Percentiles rank a stretch among this genome's conserved stretches.
Evolutionary conservation across 2,113 vertebrate species (phyloP).

Genomic region (Pagrus major): DNA sequence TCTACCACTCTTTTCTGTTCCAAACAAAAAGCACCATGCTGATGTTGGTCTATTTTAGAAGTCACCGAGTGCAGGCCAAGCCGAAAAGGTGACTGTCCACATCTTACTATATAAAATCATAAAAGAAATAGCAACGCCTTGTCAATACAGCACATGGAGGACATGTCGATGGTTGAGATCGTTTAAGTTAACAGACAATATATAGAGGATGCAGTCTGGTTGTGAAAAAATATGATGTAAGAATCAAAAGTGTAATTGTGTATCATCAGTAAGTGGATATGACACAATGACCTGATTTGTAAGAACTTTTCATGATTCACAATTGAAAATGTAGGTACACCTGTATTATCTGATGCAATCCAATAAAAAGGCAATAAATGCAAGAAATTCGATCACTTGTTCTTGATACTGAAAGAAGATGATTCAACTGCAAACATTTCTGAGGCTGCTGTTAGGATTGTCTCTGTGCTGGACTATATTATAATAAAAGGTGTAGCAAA

Average conservation of each 20-base stretch:
- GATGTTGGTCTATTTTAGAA: constrained; percentile 53
- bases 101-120: constrained; percentile 48
- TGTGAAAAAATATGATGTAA: not conserved
- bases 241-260: constrained; percentile 4
- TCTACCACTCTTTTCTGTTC: constrained; percentile 44
- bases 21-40: constrained; percentile 47
- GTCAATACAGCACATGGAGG: not conserved
- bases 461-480: not conserved
- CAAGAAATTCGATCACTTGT: not conserved
- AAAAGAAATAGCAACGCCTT: constrained; percentile 16
- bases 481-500: not conserved
- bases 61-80: constrained; percentile 34
- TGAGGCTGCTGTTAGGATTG: not conserved
- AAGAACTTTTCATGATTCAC: not conserved
- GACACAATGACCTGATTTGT: not conserved
- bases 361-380: not conserved
- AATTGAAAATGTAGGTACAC: not conserved
- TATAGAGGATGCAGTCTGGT: not conserved
- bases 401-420: not conserved
- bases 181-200: not conserved
- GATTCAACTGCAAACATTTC: not conserved
- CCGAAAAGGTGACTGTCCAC: constrained; percentile 38
- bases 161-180: not conserved
- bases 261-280: not conserved
- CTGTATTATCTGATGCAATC: constrained; percentile 8